Evolutionary conservation across 2,888 invertebrate species (phyloP).

Genomic region (Brachypalpus laphriformis): DNA sequence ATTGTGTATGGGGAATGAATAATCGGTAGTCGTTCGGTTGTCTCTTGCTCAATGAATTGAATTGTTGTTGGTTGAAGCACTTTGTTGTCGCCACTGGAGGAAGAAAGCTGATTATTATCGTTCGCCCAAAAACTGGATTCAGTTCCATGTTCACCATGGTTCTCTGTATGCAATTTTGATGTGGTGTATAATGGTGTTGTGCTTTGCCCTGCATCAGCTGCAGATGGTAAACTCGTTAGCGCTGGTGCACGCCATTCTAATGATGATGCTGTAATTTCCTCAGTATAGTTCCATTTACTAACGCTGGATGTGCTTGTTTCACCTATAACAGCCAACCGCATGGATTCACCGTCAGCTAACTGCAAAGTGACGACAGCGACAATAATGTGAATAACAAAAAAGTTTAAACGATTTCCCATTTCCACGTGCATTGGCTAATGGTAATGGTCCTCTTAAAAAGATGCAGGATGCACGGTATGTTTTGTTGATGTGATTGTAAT

Average conservation of each 20-base stretch:
- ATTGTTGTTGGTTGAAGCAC: slow-evolving; percentile 22
- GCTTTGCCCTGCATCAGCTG: not conserved
- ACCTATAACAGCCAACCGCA: slow-evolving; percentile 6
- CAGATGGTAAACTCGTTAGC: not conserved
- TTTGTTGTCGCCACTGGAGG: slow-evolving; percentile 4
- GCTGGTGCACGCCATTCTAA: not conserved
- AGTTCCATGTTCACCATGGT: too few species aligned
- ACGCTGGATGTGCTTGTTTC: slow-evolving; percentile 22
- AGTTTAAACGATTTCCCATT: slow-evolving; percentile 60
- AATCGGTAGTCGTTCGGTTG: slow-evolving; percentile 13
- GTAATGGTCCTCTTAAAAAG: not conserved
- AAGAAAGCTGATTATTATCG: not conserved
- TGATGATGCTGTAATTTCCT: not conserved
- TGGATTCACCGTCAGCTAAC: slow-evolving; percentile 34
- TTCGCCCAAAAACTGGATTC: not conserved
- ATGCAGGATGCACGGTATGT: not conserved
- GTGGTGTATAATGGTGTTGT: not conserved
- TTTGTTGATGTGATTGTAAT: slow-evolving; percentile 14
- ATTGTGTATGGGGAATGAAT: not conserved
- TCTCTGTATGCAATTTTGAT: not conserved
- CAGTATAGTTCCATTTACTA: slow-evolving; percentile 23
- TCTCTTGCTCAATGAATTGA: slow-evolving; percentile 20
- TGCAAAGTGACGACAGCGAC: slow-evolving; percentile 42
- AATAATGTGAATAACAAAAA: slow-evolving; percentile 30
- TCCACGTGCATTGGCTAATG: slow-evolving; percentile 53